A percentile compares a stretch with the other conserved stretches of the same genome.
These are phyloP conservation scores for Notechis scutatus DNA, from an alignment of 2,113 vertebrate genomes.

Conservation along the genomic window DNA sequence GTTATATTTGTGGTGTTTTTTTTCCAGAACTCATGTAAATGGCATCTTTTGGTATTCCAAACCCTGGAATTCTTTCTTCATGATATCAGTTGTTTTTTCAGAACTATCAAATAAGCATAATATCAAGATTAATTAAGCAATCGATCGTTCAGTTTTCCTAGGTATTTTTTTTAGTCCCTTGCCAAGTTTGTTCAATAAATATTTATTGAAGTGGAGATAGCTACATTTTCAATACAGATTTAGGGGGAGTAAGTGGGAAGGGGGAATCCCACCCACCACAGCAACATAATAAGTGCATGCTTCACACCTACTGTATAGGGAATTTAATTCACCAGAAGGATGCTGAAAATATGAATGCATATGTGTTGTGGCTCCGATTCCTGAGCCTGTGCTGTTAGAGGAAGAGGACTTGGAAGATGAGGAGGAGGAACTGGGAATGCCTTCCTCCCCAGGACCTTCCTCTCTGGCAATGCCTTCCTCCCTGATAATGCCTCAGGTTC, in stretches of 20 bases:
- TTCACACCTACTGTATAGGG: slow-evolving; percentile 13
- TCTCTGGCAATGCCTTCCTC: no score
- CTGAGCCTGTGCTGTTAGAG: no score
- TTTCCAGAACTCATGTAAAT: neutral
- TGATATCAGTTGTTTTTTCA: neutral
- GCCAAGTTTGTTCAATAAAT: neutral
- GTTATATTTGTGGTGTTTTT: neutral
- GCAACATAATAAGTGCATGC: neutral
- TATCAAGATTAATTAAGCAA: neutral
- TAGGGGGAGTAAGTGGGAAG: neutral
- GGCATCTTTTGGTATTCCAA: neutral
- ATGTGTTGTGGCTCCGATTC: neutral
- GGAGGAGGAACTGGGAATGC: no score
- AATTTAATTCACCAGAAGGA: neutral
- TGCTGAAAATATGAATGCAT: slow-evolving; percentile 19
- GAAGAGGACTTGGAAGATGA: no score
- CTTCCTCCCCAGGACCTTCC: no score
- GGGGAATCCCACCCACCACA: neutral
- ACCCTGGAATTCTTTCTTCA: neutral
- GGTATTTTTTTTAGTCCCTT: neutral
- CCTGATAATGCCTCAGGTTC: no score
- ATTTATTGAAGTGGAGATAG: neutral
- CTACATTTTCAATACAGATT: neutral
- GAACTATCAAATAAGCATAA: neutral
- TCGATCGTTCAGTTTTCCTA: neutral